Conservation (phyloP, 2,888 invertebrate genomes). For the Mimachlamys varia region DNA sequence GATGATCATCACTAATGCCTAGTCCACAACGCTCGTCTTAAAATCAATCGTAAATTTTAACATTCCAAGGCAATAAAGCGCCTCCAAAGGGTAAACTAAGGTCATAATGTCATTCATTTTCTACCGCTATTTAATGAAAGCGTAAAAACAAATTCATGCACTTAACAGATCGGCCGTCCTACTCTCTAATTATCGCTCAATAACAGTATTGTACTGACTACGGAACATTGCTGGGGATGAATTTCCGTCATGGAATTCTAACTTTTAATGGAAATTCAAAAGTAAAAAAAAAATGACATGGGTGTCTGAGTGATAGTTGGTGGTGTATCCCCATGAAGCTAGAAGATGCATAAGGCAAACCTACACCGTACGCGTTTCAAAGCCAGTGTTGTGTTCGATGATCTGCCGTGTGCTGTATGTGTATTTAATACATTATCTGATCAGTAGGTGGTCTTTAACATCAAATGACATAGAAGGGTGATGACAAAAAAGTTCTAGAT, state of each 20-base stretch:
- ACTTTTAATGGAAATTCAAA: conserved; percentile 14
- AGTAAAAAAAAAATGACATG: not conserved
- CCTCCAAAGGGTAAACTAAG: conserved; percentile 11
- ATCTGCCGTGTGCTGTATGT: not conserved
- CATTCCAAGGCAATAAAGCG: not conserved
- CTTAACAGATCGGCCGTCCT: not conserved
- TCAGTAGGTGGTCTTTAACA: not conserved
- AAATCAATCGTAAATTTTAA: conserved; percentile 22
- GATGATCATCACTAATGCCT: not conserved
- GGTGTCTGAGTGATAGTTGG: not conserved
- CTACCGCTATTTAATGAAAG: conserved; percentile 17
- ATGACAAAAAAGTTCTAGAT: not conserved
- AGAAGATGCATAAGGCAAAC: not conserved
- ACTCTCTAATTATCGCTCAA: conserved; percentile 21
- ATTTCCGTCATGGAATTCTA: conserved; percentile 15
- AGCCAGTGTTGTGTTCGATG: not conserved
- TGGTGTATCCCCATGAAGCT: not conserved
- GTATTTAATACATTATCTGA: not conserved
- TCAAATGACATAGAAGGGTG: not conserved
- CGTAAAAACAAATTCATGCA: conserved; percentile 25
- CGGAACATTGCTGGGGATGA: not conserved
- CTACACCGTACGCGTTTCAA: not conserved
- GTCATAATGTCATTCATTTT: conserved; percentile 31
- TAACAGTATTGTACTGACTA: not conserved
- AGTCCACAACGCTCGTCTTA: not conserved